Evolutionary conservation across 2,888 invertebrate genomes (phyloP).

Genomic region (Penaeus monodon): DNA sequence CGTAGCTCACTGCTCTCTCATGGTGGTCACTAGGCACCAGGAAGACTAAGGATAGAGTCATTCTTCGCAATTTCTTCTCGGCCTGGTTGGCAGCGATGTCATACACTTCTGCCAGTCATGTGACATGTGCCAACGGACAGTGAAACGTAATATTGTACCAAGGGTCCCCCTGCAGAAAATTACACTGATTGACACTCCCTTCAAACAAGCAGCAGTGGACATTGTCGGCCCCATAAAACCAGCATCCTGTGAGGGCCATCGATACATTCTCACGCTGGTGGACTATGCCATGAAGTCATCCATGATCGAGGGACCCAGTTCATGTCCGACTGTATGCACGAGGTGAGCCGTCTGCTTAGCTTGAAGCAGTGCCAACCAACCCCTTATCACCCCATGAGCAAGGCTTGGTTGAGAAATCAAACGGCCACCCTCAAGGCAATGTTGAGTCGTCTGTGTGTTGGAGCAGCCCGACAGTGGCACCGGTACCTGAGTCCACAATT

Average conservation of each 20-base stretch:
- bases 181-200: constrained; percentile 22
- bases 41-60: background rate
- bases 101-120: constrained; percentile 24
- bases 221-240: constrained; percentile 32
- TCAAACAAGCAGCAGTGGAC: constrained; percentile 32
- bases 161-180: constrained; percentile 15
- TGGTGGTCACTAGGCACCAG: constrained; percentile 14
- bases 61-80: background rate
- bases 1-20: background rate
- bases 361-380: background rate
- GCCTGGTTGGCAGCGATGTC: background rate
- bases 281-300: too few relatives aligned
- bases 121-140: constrained; percentile 23
- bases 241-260: background rate
- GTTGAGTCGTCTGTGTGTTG: too few relatives aligned
- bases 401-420: too few relatives aligned
- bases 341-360: too few relatives aligned
- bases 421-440: too few relatives aligned
- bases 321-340: too few relatives aligned
- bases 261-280: too few relatives aligned
- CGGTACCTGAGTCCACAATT: too few relatives aligned
- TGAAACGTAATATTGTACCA: background rate
- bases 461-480: too few relatives aligned
- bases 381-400: too few relatives aligned
- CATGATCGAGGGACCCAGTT: too few relatives aligned